phyloP scores from a whole-genome alignment of 2,797 vertebrate species.

The Sebastes cheni region DNA sequence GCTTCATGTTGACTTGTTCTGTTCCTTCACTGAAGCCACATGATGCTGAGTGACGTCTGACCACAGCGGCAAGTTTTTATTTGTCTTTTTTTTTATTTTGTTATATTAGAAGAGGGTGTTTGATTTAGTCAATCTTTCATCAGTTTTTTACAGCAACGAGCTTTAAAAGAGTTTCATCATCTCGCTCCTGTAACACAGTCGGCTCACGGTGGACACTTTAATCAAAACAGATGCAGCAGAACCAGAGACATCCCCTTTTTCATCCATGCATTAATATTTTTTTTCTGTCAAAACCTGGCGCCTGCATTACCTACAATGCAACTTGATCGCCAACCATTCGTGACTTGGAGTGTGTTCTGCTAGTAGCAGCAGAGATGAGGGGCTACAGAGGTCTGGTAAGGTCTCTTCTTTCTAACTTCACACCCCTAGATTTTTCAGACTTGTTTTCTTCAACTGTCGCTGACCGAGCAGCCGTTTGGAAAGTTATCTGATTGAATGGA shows the following conservation, averaged over 20 bases:
- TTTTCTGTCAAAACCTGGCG: background rate
- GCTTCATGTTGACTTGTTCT: background rate
- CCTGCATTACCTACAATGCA: constrained; percentile 17
- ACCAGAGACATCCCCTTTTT: background rate
- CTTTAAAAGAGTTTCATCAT: background rate
- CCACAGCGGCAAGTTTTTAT: background rate
- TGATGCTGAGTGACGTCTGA: background rate
- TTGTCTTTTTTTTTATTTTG: background rate
- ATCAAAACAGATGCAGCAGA: background rate
- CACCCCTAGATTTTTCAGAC: background rate
- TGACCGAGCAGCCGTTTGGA: background rate
- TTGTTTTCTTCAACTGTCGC: background rate
- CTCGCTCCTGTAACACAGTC: background rate
- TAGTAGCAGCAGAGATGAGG: background rate
- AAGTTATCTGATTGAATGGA: background rate
- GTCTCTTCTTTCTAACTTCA: background rate
- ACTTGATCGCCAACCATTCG: background rate
- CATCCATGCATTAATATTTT: background rate
- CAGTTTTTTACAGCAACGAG: background rate
- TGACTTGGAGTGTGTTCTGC: background rate
- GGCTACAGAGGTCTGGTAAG: background rate
- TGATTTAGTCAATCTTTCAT: background rate
- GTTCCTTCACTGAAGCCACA: background rate
- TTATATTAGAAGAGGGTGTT: background rate
- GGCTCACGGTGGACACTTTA: no score